phyloP scores from a whole-genome alignment of 2,797 vertebrate species.

The Calcarius lapponicus region DNA sequence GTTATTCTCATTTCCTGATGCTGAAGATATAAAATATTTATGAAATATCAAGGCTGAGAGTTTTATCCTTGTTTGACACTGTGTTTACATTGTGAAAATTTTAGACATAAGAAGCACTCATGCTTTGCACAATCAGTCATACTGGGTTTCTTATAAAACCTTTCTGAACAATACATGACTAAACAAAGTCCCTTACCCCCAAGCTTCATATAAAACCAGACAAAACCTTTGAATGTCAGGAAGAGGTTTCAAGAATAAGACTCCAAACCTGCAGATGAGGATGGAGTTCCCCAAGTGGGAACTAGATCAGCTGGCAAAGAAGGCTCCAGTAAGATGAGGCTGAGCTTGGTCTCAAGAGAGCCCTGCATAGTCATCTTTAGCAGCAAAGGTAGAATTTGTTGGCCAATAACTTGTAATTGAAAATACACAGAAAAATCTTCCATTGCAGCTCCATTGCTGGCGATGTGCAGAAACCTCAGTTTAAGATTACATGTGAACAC shows the following conservation, averaged over 20 bases:
- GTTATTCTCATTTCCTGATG: neutral
- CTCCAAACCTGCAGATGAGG: neutral
- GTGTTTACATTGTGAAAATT: neutral
- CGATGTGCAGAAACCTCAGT: neutral
- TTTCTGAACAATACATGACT: neutral
- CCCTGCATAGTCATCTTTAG: neutral
- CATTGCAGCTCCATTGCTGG: neutral
- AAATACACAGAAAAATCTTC: neutral
- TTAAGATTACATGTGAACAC: neutral
- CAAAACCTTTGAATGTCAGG: neutral
- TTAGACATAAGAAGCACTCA: neutral
- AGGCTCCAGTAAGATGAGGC: neutral
- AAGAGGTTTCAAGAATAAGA: neutral
- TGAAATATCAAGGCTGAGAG: neutral
- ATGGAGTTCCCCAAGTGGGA: neutral
- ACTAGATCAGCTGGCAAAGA: neutral
- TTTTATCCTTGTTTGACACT: neutral
- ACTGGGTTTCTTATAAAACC: neutral
- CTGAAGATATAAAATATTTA: neutral
- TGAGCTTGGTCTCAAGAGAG: neutral
- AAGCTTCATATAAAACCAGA: neutral
- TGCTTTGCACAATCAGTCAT: neutral
- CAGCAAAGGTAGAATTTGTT: neutral
- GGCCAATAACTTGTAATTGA: neutral
- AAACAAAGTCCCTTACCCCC: neutral